Evolutionary conservation across 2,113 vertebrate genomes (phyloP).

Genomic region (Pimephales promelas): DNA sequence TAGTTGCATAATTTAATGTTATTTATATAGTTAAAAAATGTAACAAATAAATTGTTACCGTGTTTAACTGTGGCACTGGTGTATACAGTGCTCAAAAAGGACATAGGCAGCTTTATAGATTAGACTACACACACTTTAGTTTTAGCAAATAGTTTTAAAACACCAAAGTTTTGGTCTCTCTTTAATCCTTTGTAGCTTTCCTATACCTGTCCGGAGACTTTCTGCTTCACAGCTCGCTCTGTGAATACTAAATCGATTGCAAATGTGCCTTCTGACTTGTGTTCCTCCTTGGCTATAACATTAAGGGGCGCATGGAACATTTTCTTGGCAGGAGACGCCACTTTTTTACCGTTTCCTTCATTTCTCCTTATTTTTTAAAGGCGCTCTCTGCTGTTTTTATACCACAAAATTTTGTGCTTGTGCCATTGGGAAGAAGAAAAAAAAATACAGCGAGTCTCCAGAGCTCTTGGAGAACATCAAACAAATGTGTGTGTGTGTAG

Average conservation of each 20-base stretch:
- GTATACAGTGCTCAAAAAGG: not conserved
- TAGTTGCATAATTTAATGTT: too few species aligned
- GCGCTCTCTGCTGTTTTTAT: constrained; percentile 18
- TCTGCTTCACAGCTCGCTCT: constrained; percentile 56
- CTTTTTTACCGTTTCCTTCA: constrained; percentile 35
- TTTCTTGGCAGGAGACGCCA: constrained; percentile 57
- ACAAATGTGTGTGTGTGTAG: not conserved
- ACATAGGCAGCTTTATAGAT: not conserved
- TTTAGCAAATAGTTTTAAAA: not conserved
- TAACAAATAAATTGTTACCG: too few species aligned
- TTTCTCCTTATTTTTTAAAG: constrained; percentile 40
- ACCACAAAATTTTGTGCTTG: constrained; percentile 11
- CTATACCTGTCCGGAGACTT: constrained; percentile 53
- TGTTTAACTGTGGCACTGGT: not conserved
- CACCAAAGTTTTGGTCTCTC: not conserved
- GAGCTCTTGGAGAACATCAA: constrained; percentile 32
- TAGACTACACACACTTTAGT: not conserved
- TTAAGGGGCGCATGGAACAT: constrained; percentile 50
- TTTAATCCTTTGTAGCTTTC: constrained; percentile 45
- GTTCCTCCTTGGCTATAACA: constrained; percentile 55
- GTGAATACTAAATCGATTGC: constrained; percentile 55
- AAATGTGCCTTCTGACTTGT: constrained; percentile 58
- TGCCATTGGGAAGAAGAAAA: constrained; percentile 16
- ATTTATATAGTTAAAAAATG: too few species aligned
- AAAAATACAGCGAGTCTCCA: not conserved